phyloP scores from a whole-genome alignment of 2,797 vertebrate species.

The Botia almorhae region DNA sequence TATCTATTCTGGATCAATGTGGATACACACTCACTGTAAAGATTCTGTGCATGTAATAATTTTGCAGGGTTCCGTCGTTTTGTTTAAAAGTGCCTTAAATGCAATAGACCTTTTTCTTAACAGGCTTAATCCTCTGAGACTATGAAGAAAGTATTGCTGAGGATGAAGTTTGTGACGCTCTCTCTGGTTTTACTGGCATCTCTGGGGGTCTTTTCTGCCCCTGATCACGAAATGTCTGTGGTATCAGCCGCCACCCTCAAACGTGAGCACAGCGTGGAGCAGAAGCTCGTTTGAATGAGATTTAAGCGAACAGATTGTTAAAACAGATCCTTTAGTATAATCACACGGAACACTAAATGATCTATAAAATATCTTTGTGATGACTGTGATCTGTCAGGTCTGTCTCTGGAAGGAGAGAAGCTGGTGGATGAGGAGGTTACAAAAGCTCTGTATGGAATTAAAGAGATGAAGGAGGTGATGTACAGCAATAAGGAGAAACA shows the following conservation, averaged over 20 bases:
- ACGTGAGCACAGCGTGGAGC: constrained; percentile 70
- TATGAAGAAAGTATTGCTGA: constrained; percentile 54
- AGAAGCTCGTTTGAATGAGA: background rate
- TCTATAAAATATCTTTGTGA: background rate
- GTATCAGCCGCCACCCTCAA: constrained; percentile 75
- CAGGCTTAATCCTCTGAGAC: constrained; percentile 1
- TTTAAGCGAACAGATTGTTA: too few relatives aligned
- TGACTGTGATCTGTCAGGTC: constrained; percentile 70
- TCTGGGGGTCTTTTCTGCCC: constrained; percentile 70
- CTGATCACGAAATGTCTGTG: constrained; percentile 62
- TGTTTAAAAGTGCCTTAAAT: too few relatives aligned
- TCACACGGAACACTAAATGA: background rate
- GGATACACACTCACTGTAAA: too few relatives aligned
- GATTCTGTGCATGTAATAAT: too few relatives aligned
- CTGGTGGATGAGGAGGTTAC: constrained; percentile 84
- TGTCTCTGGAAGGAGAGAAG: constrained; percentile 81
- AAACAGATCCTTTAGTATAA: background rate
- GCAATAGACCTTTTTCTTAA: background rate
- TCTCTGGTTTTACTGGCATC: constrained; percentile 69
- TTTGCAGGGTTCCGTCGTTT: too few relatives aligned
- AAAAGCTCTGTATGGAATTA: constrained; percentile 86
- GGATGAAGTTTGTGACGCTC: constrained; percentile 79
- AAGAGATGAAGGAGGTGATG: constrained; percentile 91
- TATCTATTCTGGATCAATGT: too few relatives aligned
- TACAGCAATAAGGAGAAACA: constrained; percentile 88